Percentiles rank a stretch among this genome's conserved stretches.
phyloP scores from a whole-genome alignment of 2,113 vertebrate genomes.

The Pollachius pollachius region DNA sequence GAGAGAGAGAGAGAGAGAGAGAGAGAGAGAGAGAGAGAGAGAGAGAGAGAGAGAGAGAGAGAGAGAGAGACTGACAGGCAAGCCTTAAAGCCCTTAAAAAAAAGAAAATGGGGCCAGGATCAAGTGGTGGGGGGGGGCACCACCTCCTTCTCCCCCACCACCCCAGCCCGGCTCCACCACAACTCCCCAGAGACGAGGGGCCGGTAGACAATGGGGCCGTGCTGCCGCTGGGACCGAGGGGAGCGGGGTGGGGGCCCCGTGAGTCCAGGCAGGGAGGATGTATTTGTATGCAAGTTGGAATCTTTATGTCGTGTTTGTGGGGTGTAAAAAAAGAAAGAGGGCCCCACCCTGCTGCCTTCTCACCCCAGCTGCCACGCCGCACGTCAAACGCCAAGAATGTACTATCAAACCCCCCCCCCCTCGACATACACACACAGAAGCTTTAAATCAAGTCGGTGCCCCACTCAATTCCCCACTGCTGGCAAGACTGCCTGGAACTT shows the following conservation, averaged over 20 bases:
- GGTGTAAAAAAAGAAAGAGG: conserved; percentile 15
- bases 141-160: conserved; percentile 35
- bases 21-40: conserved; percentile 64
- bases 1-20: conserved; percentile 56
- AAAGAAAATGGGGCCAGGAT: conserved; percentile 65
- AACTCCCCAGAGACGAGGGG: conserved; percentile 54
- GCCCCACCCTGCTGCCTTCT: no score
- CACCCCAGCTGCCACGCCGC: conserved; percentile 48
- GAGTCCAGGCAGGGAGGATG: conserved; percentile 11
- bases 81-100: conserved; percentile 52
- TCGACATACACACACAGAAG: no score
- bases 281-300: neutral
- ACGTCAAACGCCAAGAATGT: neutral
- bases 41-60: conserved; percentile 63
- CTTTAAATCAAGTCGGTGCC: no score
- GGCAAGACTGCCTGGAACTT: no score
- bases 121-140: conserved; percentile 42
- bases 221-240: conserved; percentile 27
- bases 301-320: no score
- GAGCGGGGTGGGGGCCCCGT: conserved; percentile 31
- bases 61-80: conserved; percentile 69
- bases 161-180: conserved; percentile 23
- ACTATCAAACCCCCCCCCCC: no score
- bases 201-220: conserved; percentile 54
- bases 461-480: no score